phyloP scores from a whole-genome alignment of 2,113 vertebrate genomes.

The Ptilorrhoa leucosticta region DNA sequence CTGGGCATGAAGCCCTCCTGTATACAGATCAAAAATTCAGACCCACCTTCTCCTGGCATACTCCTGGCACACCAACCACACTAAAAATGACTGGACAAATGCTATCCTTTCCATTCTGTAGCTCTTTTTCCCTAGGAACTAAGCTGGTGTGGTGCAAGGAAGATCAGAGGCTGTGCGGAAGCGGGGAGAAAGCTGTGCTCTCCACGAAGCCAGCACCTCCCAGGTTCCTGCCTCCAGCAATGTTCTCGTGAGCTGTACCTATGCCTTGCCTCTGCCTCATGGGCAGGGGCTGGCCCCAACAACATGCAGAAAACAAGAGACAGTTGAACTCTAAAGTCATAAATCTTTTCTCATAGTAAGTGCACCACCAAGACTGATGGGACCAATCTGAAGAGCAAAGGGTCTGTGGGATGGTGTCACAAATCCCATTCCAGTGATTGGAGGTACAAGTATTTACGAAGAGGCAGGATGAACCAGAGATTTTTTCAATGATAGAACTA shows the following conservation, averaged over 20 bases:
- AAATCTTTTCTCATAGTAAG: background rate
- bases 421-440: background rate
- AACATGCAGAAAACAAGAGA: background rate
- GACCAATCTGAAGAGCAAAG: background rate
- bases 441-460: background rate
- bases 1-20: background rate
- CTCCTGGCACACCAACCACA: background rate
- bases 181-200: background rate
- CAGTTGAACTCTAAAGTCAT: background rate
- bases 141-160: background rate
- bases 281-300: background rate
- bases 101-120: background rate
- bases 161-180: background rate
- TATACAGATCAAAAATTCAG: background rate
- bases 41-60: background rate
- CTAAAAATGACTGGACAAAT: background rate
- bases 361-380: background rate
- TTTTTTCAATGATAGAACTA: background rate
- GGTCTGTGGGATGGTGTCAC: background rate
- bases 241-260: background rate
- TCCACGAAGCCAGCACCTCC: background rate
- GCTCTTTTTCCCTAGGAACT: background rate
- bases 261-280: background rate
- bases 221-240: background rate
- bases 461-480: background rate